Evolutionary conservation across 2,113 vertebrate species (phyloP).

Genomic region (Dolichallabes microphthalmus): DNA sequence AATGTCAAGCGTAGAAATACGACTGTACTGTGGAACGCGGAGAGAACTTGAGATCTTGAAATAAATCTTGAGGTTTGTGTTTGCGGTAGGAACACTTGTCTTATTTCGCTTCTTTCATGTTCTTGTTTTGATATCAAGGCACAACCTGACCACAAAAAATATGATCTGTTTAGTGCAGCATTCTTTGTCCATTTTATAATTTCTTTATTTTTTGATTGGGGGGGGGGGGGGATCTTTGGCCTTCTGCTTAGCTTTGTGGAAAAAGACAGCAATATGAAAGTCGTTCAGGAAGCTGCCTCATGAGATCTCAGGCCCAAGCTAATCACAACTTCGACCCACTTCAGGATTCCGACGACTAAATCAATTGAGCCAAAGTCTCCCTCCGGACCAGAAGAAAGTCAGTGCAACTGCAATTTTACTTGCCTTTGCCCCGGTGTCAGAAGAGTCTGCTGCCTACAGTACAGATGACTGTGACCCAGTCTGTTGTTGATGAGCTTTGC

Average conservation of each 20-base stretch:
- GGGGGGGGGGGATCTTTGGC: slow-evolving; percentile 40
- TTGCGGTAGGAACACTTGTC: slow-evolving; percentile 21
- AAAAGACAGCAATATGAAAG: slow-evolving; percentile 50
- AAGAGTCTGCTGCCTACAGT: slow-evolving; percentile 22
- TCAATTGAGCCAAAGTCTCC: slow-evolving; percentile 48
- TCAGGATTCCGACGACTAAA: slow-evolving; percentile 49
- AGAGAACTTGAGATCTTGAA: background rate
- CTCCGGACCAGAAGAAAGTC: slow-evolving; percentile 42
- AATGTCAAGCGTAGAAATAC: background rate
- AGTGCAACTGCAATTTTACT: slow-evolving; percentile 41
- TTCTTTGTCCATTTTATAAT: background rate
- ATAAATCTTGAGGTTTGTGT: slow-evolving; percentile 32
- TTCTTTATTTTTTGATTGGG: slow-evolving; percentile 11
- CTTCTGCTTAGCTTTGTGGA: slow-evolving; percentile 38
- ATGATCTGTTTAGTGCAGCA: background rate
- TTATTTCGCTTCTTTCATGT: slow-evolving; percentile 28
- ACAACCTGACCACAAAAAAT: slow-evolving; percentile 1
- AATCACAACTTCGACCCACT: slow-evolving; percentile 55
- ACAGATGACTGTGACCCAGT: slow-evolving; percentile 20
- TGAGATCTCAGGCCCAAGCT: slow-evolving; percentile 49
- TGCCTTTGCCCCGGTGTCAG: slow-evolving; percentile 2
- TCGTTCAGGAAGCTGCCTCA: slow-evolving; percentile 44
- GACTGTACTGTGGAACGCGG: background rate
- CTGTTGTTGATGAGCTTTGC: background rate
- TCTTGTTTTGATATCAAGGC: background rate